Conservation (phyloP, 2,113 vertebrate species). For the Callorhinus ursinus region DNA sequence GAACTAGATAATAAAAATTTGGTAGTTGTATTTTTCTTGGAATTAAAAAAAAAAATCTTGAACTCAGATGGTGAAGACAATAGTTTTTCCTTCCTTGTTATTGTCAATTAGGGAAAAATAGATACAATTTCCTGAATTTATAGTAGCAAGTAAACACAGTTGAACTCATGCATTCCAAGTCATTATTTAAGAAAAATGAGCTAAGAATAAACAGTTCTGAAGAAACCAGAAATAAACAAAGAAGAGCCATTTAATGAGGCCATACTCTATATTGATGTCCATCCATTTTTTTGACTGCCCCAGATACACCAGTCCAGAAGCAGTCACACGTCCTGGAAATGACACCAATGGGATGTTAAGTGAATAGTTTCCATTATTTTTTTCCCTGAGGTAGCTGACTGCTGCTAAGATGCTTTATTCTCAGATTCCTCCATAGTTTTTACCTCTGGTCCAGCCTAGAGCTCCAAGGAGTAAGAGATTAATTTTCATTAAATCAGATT, state of each 20-base stretch:
- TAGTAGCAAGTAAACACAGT: not conserved
- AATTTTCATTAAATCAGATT: constrained; percentile 36
- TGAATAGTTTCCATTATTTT: not conserved
- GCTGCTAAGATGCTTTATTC: not conserved
- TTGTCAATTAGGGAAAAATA: not conserved
- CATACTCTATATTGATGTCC: accelerated
- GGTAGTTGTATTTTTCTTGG: not conserved
- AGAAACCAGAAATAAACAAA: not conserved
- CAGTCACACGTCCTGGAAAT: not conserved
- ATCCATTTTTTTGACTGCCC: not conserved
- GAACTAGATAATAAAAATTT: not conserved
- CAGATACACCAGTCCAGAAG: not conserved
- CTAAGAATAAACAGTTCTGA: not conserved
- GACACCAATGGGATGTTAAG: not conserved
- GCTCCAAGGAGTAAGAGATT: not conserved
- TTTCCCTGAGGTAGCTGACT: not conserved
- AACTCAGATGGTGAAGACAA: not conserved
- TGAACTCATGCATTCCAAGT: not conserved
- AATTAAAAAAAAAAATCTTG: not conserved
- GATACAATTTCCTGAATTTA: not conserved
- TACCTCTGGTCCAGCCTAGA: not conserved
- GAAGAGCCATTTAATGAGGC: not conserved
- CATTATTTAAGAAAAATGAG: not conserved
- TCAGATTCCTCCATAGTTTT: not conserved
- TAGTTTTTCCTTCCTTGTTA: not conserved